Conservation (phyloP, 2,888 invertebrate species). For the Nomada ferruginata region DNA sequence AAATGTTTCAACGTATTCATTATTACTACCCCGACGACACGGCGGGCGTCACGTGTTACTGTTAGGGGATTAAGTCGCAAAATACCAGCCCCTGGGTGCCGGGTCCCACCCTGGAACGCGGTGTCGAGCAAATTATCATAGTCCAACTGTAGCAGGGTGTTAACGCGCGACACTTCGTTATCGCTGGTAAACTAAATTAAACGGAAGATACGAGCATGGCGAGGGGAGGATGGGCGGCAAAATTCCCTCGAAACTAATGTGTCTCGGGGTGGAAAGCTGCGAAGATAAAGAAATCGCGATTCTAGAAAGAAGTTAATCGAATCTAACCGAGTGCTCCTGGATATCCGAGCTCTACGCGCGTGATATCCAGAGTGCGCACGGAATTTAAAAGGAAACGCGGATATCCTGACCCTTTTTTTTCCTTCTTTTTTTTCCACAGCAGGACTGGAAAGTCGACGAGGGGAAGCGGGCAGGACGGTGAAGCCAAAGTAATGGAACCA, state of each 20-base stretch:
- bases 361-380: not conserved
- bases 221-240: not conserved
- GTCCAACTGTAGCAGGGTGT: slow-evolving; percentile 28
- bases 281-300: too few relatives aligned
- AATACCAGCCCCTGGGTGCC: slow-evolving; percentile 25
- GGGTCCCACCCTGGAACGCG: slow-evolving; percentile 8
- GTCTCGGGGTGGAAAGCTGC: not conserved
- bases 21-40: not conserved
- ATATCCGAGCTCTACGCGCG: not conserved
- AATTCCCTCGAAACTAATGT: slow-evolving; percentile 5
- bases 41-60: slow-evolving; percentile 1
- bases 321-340: not conserved
- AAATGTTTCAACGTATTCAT: not conserved
- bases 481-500: slow-evolving; percentile 33
- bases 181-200: slow-evolving; percentile 49
- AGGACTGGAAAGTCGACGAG: not conserved
- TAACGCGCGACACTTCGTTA: slow-evolving; percentile 44
- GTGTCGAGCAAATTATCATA: slow-evolving; percentile 40
- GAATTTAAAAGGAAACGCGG: not conserved
- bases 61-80: slow-evolving; percentile 37
- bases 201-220: slow-evolving; percentile 10
- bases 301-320: slow-evolving; percentile 8
- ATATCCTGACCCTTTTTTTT: not conserved
- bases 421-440: not conserved
- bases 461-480: not conserved